phyloP scores from a whole-genome alignment of 2,888 invertebrate species.

The Trisateles emortualis region DNA sequence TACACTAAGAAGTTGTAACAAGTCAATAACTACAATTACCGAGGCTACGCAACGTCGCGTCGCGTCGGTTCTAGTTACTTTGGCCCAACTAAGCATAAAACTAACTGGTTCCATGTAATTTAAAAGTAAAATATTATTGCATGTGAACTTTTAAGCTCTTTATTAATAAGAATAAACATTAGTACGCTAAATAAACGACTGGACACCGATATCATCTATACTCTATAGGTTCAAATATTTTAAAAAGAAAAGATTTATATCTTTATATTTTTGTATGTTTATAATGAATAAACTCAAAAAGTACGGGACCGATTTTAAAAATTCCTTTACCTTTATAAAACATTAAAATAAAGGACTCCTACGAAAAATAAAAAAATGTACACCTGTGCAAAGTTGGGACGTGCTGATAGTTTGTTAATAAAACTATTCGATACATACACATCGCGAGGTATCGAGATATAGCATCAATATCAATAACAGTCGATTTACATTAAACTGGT shows the following conservation, averaged over 20 bases:
- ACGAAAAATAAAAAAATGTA: background rate
- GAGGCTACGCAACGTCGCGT: conserved; percentile 8
- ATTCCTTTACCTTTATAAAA: no score
- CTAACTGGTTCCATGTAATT: conserved; percentile 6
- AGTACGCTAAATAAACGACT: conserved; percentile 29
- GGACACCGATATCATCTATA: conserved; percentile 33
- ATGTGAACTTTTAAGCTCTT: conserved; percentile 9
- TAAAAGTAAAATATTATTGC: background rate
- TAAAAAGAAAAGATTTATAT: no score
- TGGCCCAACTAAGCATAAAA: conserved; percentile 5
- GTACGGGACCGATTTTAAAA: no score
- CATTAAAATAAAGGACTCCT: background rate
- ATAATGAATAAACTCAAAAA: no score
- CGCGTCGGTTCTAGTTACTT: background rate
- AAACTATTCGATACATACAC: conserved; percentile 34
- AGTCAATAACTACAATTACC: conserved; percentile 11
- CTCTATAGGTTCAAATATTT: no score
- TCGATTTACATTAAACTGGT: conserved; percentile 36
- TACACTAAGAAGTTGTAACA: conserved; percentile 6
- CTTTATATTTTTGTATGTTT: no score
- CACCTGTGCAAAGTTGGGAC: background rate
- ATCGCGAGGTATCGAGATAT: conserved; percentile 33
- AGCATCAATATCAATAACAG: conserved; percentile 30
- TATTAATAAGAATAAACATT: conserved; percentile 23
- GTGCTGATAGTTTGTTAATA: no score